Evolutionary conservation across 2,797 vertebrate species (phyloP).

Genomic region (Sebastes hubbsi): DNA sequence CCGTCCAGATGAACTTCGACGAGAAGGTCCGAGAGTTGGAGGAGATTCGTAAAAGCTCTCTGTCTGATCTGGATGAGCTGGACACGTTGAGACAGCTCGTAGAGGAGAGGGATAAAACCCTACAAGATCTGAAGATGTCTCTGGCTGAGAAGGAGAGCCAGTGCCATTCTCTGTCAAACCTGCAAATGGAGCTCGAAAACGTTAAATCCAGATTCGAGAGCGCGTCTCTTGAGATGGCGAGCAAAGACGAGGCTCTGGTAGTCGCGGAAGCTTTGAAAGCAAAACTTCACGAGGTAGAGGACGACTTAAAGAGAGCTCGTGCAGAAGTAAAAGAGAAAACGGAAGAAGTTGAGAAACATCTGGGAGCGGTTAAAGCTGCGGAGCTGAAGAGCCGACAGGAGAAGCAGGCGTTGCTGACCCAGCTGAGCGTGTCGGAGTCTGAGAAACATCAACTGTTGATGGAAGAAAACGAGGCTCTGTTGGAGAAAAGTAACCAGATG

Average conservation of each 20-base stretch:
- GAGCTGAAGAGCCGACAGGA: conserved; percentile 55
- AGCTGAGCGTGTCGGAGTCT: conserved; percentile 49
- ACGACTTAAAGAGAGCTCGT: conserved; percentile 66
- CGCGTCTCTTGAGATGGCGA: conserved; percentile 32
- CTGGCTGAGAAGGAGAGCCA: conserved; percentile 66
- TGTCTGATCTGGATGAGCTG: conserved; percentile 68
- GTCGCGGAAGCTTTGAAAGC: conserved; percentile 58
- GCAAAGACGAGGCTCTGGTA: conserved; percentile 64
- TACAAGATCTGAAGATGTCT: conserved; percentile 62
- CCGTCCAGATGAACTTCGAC: conserved; percentile 70
- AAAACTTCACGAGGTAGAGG: conserved; percentile 53
- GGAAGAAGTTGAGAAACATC: conserved; percentile 52
- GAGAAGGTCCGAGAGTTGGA: conserved; percentile 73
- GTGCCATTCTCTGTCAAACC: conserved; percentile 31
- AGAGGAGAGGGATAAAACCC: conserved; percentile 61
- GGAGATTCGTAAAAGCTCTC: conserved; percentile 35
- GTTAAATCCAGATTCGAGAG: conserved; percentile 52
- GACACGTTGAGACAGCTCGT: conserved; percentile 46
- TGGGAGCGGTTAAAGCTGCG: conserved; percentile 31
- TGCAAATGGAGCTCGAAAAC: conserved; percentile 64
- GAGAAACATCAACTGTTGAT: conserved; percentile 46
- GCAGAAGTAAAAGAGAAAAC: conserved; percentile 58
- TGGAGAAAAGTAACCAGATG: conserved; percentile 66
- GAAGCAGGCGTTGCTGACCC: conserved; percentile 51
- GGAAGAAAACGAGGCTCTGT: conserved; percentile 40